Conservation (phyloP, 2,888 invertebrate species). For the Xanthia togata region DNA sequence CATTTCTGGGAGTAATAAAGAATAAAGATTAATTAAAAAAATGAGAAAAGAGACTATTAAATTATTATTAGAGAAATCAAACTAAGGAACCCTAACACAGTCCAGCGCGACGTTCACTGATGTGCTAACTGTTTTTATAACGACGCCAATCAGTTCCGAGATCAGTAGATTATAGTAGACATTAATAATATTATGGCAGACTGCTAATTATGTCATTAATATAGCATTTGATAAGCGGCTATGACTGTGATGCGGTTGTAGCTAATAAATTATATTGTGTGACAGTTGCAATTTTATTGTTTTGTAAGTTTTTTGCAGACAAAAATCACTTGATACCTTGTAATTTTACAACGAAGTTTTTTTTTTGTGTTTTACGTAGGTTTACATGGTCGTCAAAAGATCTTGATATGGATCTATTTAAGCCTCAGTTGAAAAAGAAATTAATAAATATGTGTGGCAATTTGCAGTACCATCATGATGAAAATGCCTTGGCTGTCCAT, state of each 20-base stretch:
- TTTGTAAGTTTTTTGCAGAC: background rate
- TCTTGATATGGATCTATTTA: background rate
- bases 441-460: background rate
- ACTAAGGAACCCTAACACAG: conserved; percentile 7
- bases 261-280: background rate
- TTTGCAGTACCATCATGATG: too few species aligned
- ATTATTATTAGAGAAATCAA: too few species aligned
- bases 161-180: conserved; percentile 36
- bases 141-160: conserved; percentile 43
- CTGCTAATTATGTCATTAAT: conserved; percentile 48
- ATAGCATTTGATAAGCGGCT: conserved; percentile 7
- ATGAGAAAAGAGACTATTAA: too few species aligned
- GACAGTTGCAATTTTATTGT: conserved; percentile 30
- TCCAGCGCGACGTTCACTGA: conserved; percentile 32
- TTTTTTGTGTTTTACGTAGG: background rate
- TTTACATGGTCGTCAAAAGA: background rate
- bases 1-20: too few species aligned
- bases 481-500: too few species aligned
- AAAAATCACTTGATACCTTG: background rate
- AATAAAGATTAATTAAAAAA: too few species aligned
- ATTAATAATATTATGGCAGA: conserved; percentile 37
- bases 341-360: background rate
- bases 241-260: conserved; percentile 27
- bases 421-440: background rate
- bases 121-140: conserved; percentile 59